Evolutionary conservation across 1,140 invertebrate species (phyloP).

Genomic region (Listronotus oregonensis): DNA sequence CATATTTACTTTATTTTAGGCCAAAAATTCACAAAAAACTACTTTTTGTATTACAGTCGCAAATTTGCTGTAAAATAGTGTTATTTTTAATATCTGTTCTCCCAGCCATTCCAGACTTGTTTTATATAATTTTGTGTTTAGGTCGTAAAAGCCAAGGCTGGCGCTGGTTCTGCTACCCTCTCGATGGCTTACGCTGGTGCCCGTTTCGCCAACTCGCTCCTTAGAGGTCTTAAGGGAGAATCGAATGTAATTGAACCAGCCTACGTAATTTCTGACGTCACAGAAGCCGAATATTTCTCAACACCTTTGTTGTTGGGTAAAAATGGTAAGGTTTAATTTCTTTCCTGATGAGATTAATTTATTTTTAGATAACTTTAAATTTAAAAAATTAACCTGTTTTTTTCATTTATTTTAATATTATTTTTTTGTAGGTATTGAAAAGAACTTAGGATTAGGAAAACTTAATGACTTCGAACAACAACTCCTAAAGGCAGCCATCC

Average conservation of each 20-base stretch:
- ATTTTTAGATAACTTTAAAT: too few species aligned
- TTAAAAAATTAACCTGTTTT: too few species aligned
- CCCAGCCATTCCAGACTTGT: too few species aligned
- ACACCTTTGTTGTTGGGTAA: slow-evolving; percentile 91
- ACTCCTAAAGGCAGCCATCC: slow-evolving; percentile 86
- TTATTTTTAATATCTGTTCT: too few species aligned
- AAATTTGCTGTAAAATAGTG: too few species aligned
- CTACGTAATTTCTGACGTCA: slow-evolving; percentile 88
- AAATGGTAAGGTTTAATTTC: slow-evolving; percentile 65
- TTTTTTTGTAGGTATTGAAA: slow-evolving; percentile 65
- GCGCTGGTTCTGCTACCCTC: slow-evolving; percentile 96
- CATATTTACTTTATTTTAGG: too few species aligned
- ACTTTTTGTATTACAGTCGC: too few species aligned
- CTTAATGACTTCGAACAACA: slow-evolving; percentile 86
- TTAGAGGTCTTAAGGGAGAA: slow-evolving; percentile 81
- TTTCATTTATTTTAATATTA: too few species aligned
- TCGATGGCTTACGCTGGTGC: slow-evolving; percentile 99
- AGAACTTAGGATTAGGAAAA: slow-evolving; percentile 92
- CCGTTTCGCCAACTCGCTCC: slow-evolving; percentile 74
- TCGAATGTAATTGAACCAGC: slow-evolving; percentile 88
- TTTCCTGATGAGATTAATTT: too few species aligned
- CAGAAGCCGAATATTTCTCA: slow-evolving; percentile 88
- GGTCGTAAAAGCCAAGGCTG: slow-evolving; percentile 97
- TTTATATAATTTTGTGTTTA: slow-evolving; percentile 13
- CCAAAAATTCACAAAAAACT: too few species aligned